These are phyloP conservation scores for Drosophila repleta DNA, from an alignment of 1,140 invertebrate genomes.

Conservation along the genomic window DNA sequence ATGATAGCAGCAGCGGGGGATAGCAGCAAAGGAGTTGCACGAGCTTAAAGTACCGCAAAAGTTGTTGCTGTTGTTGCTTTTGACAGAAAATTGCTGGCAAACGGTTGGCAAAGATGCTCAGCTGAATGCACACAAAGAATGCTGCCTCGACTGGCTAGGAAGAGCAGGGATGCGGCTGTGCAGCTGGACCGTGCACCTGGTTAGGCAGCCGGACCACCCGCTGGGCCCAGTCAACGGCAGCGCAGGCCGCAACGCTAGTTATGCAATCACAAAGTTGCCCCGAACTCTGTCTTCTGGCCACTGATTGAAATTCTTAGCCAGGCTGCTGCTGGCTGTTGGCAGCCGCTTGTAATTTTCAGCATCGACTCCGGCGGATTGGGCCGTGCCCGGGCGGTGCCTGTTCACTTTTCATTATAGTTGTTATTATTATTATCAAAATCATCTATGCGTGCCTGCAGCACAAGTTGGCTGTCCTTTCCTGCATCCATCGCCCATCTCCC, in stretches of 20 bases:
- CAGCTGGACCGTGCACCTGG: constrained; percentile 36
- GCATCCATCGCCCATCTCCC: not conserved
- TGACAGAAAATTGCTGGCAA: constrained; percentile 66
- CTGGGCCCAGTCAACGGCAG: constrained; percentile 32
- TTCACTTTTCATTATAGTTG: constrained; percentile 53
- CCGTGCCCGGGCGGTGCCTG: not conserved
- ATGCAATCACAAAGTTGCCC: constrained; percentile 73
- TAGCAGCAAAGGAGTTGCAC: constrained; percentile 13
- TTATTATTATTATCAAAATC: constrained; percentile 62
- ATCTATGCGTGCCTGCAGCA: constrained; percentile 44
- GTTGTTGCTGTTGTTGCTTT: constrained; percentile 62
- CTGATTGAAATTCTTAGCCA: constrained; percentile 71
- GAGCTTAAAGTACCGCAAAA: constrained; percentile 60
- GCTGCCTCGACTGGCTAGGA: constrained; percentile 22
- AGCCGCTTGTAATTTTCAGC: constrained; percentile 52
- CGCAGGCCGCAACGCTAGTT: constrained; percentile 44
- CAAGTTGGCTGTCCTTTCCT: constrained; percentile 31
- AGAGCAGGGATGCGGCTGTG: too few species aligned
- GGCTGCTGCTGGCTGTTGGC: constrained; percentile 13
- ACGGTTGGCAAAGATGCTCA: constrained; percentile 36
- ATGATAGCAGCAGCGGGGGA: not conserved
- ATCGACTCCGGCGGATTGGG: constrained; percentile 34
- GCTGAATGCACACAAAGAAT: constrained; percentile 52
- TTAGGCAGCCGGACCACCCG: constrained; percentile 16
- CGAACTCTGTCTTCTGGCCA: constrained; percentile 42